These are phyloP conservation scores for Mormyrus lacerda DNA, from an alignment of 2,113 vertebrate genomes.

Conservation along the genomic window DNA sequence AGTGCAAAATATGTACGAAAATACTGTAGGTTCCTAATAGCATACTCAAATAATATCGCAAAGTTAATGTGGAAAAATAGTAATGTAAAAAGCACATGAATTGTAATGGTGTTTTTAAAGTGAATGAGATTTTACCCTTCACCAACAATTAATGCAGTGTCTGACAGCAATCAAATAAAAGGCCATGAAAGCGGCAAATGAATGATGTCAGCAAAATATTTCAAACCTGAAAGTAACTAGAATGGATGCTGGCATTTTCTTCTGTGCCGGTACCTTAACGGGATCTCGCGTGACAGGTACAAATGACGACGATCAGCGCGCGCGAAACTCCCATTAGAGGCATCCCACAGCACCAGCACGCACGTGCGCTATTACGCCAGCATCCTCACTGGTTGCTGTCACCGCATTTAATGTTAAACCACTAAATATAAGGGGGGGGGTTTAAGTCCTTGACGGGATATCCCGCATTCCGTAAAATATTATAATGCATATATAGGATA, in stretches of 20 bases:
- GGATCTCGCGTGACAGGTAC: constrained; percentile 49
- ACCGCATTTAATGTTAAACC: background rate
- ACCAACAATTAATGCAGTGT: background rate
- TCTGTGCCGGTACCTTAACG: background rate
- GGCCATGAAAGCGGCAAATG: background rate
- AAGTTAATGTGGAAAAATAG: background rate
- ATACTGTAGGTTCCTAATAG: background rate
- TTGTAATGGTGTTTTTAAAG: background rate
- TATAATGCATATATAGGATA: background rate
- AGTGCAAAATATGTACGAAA: background rate
- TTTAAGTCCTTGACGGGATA: background rate
- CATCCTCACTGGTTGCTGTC: background rate
- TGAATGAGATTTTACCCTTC: background rate
- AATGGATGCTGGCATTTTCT: constrained; percentile 45
- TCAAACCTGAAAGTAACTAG: constrained; percentile 44
- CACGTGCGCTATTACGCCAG: background rate
- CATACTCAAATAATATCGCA: background rate
- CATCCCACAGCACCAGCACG: background rate
- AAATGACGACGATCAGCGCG: constrained; percentile 53
- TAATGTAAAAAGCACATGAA: background rate
- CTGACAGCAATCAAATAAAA: background rate
- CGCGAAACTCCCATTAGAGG: constrained; percentile 45
- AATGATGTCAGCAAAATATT: background rate
- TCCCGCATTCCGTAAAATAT: background rate
- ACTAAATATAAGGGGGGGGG: background rate